Evolutionary conservation across 37 sponge, comb jelly and placozoan species (phyloP).

Genomic region (Spongilla lacustris): DNA sequence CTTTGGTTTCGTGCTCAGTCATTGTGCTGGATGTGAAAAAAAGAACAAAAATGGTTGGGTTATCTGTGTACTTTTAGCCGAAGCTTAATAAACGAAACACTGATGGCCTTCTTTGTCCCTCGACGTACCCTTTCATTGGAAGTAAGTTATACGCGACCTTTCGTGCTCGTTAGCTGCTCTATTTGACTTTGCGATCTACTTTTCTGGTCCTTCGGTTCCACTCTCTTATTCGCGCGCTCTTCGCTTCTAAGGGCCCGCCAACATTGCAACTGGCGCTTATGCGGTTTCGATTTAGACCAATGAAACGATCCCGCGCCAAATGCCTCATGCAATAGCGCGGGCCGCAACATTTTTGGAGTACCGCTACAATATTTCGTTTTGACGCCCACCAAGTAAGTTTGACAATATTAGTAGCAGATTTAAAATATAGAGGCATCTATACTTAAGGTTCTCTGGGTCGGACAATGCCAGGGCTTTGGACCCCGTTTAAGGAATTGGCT

Average conservation of each 20-base stretch:
- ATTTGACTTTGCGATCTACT: not conserved
- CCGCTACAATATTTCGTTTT: not conserved
- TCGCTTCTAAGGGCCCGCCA: constrained; percentile 43
- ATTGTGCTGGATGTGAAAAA: not conserved
- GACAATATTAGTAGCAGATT: not conserved
- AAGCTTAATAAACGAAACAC: not conserved
- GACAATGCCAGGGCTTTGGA: constrained; percentile 57
- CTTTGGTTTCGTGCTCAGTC: not conserved
- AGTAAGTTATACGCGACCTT: not conserved
- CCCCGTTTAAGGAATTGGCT: constrained; percentile 80
- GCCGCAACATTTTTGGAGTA: not conserved
- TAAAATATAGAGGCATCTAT: not conserved
- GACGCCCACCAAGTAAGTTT: not conserved
- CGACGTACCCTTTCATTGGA: not conserved
- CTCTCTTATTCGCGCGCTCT: constrained; percentile 37
- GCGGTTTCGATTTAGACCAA: constrained; percentile 18
- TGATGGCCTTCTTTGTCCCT: not conserved
- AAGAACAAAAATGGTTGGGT: not conserved
- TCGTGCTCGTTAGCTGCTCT: not conserved
- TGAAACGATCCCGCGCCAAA: not conserved
- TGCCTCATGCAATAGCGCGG: not conserved
- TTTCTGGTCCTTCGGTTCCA: not conserved
- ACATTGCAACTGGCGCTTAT: constrained; percentile 2
- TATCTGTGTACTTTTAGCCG: not conserved
- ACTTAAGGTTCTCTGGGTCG: not conserved